Base-by-base conservation (phyloP, 2,888 invertebrate genomes). In the Epirrita christyi region DNA sequence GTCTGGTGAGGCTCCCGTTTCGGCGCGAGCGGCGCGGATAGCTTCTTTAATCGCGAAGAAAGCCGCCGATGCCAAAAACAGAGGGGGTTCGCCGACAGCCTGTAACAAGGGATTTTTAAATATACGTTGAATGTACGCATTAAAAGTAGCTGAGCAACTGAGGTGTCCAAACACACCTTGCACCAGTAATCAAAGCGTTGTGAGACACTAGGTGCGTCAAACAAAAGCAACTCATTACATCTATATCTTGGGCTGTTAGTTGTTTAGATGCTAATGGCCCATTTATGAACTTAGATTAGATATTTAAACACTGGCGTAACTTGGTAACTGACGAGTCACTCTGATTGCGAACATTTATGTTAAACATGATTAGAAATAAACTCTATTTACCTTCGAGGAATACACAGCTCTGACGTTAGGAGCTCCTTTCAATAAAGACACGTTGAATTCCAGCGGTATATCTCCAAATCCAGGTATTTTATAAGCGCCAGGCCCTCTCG, bases 61-160 rank as follows among this genome's bases (percentile, higher is more conserved):
- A 0, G 94, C 95, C 0, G 98, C 95, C n/a, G 95, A 93, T 0
- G 98, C 97, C 63, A 98, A 92, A 79, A 98, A 98, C 5, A 99
- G 84, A 0, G 99, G 99, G 0, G 99, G 99, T 81, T 99, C 99
- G 0, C 99, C 99, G 36, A 99, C 96, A 60, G 98, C 99, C 97
- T 98, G 72, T 6, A 91, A 88, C 57, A 58, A 48, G 21, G 21
- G 21, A 5, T 36, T n/a, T 21, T 36, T 13, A 1, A 15, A 34
- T 14, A 14, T 1, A 14, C 7, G 4, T 14, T 29, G 32, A 8
- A 3, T n/a, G n/a, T n/a, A n/a, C n/a, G n/a, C n/a, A n/a, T n/a
- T 10, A 29, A 11, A 43, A 11, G 43, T 28, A 28, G 43, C 13
- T 27, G 32, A 32, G 5, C 13, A 37, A 8, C 37, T 11, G n/a